Base-by-base conservation (phyloP, 1,140 invertebrate species). In the Drosophila elegans region DNA sequence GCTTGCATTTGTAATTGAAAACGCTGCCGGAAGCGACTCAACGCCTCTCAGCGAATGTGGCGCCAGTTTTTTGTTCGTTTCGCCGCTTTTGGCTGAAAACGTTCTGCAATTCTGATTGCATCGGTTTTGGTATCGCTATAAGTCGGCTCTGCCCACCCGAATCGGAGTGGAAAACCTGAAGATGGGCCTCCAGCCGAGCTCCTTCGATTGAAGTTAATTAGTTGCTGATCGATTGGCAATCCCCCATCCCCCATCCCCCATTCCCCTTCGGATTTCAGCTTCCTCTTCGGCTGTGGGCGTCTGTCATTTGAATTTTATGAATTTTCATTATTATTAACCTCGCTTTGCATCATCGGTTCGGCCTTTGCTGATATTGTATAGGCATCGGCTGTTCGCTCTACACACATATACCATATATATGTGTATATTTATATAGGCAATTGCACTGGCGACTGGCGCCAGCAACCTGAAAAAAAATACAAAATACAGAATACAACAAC, bases 1-100 rank as follows among this genome's bases (percentile, higher is more conserved):
- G 13, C 56, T 77, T 71, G 74, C 53, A 76, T 71, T 78, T 78
- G 75, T 78, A 78, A 78, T 78, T 78, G 64, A 78, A 78, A 78
- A 78, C 75, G 77, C 71, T 80, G 78, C 73, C 76, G 77, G 75
- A 79, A 79, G 64, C 66, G 53, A 72, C 54, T 61, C 74, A 76
- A 76, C 74, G 73, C 61, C 74, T 76, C 74, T 76, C 62, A 59
- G 52, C 49, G n/a, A 75, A 64, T 56, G 51, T 56, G 72, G 72
- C 72, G 72, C 72, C 72, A 74, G 44, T 16, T 49, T 74, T 52
- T 69, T 42, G 53, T 36, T 55, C n/a, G 39, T 16, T 59, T 39
- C 39, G 36, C 56, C 38, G 41, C 39, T 48, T 51, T 73, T 57
- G 29, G 55, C n/a, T 34, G 60, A 67, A 49, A 66, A 62, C 60